phyloP scores from a whole-genome alignment of 2,888 invertebrate genomes.

The Drosophila longiperda region DNA sequence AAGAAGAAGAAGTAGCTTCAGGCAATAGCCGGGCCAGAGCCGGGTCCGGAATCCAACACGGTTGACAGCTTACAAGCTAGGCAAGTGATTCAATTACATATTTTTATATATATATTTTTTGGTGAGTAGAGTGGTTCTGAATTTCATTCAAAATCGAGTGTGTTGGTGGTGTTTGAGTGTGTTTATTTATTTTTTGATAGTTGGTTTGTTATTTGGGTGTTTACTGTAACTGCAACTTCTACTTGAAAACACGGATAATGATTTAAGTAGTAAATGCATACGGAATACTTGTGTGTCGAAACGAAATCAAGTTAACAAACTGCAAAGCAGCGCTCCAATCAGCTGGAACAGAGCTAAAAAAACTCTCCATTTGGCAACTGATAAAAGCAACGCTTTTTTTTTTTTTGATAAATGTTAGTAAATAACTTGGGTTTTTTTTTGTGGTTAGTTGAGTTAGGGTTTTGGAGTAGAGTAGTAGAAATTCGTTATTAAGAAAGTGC shows the following conservation, averaged over 20 bases:
- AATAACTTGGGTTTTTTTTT: slow-evolving; percentile 11
- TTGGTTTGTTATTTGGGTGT: slow-evolving; percentile 16
- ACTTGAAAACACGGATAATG: slow-evolving; percentile 65
- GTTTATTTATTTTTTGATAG: slow-evolving; percentile 2
- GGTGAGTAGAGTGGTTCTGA: slow-evolving; percentile 37
- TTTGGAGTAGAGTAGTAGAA: slow-evolving; percentile 34
- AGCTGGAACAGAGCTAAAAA: slow-evolving; percentile 31
- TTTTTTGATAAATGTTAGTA: slow-evolving; percentile 16
- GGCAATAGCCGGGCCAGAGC: slow-evolving; percentile 20
- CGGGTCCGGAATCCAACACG: slow-evolving; percentile 17
- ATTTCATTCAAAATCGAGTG: slow-evolving; percentile 50
- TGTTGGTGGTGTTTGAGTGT: slow-evolving; percentile 14
- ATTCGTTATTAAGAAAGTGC: slow-evolving; percentile 54
- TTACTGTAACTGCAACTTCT: slow-evolving; percentile 72
- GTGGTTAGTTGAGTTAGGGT: slow-evolving; percentile 32
- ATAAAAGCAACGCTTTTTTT: slow-evolving; percentile 35
- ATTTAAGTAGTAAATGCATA: slow-evolving; percentile 60
- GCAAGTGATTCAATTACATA: slow-evolving; percentile 5
- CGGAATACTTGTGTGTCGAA: slow-evolving; percentile 22
- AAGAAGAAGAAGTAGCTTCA: slow-evolving; percentile 6
- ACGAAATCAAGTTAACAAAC: slow-evolving; percentile 62
- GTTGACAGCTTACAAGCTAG: slow-evolving; percentile 31
- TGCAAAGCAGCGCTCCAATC: slow-evolving; percentile 40
- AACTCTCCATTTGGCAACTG: slow-evolving; percentile 32
- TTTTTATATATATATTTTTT: neutral